Conservation (phyloP, 2,113 vertebrate species). For the Pygoscelis antarcticus region DNA sequence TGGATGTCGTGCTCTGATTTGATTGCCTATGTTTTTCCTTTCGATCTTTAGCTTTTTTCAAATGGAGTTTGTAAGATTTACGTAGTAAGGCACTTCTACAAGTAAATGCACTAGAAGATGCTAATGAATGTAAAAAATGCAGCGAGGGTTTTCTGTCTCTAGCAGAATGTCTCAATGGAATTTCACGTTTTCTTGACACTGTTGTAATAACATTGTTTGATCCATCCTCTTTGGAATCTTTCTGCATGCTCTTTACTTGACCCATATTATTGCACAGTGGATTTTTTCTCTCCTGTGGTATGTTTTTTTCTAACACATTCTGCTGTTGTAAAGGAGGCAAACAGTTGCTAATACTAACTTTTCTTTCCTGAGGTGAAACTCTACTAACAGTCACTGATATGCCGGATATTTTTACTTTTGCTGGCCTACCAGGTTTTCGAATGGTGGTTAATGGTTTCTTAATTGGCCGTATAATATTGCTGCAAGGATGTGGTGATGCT, state of each 20-base stretch:
- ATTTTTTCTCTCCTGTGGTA: constrained; percentile 36
- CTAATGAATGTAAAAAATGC: constrained; percentile 86
- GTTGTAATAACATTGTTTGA: neutral
- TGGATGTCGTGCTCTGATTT: constrained; percentile 68
- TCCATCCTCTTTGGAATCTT: constrained; percentile 11
- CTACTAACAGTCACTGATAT: constrained; percentile 90
- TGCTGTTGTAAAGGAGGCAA: constrained; percentile 73
- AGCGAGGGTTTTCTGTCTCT: constrained; percentile 86
- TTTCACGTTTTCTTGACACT: constrained; percentile 34
- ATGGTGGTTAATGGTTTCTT: constrained; percentile 75
- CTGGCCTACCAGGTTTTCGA: constrained; percentile 89
- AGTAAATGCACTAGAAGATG: constrained; percentile 83
- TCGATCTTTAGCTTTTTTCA: constrained; percentile 79
- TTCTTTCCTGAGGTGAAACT: constrained; percentile 87
- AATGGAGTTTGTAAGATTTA: constrained; percentile 84
- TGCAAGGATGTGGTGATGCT: constrained; percentile 72
- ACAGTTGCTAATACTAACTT: constrained; percentile 85
- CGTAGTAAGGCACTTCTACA: constrained; percentile 84
- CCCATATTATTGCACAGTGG: constrained; percentile 1
- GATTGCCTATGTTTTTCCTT: constrained; percentile 71
- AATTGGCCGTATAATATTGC: constrained; percentile 78
- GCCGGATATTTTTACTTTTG: constrained; percentile 94
- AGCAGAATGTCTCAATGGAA: constrained; percentile 82
- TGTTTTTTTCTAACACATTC: constrained; percentile 47
- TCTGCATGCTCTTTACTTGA: constrained; percentile 17